Base-by-base conservation (phyloP, 2,797 vertebrate genomes). In the Crocidura indochinensis region DNA sequence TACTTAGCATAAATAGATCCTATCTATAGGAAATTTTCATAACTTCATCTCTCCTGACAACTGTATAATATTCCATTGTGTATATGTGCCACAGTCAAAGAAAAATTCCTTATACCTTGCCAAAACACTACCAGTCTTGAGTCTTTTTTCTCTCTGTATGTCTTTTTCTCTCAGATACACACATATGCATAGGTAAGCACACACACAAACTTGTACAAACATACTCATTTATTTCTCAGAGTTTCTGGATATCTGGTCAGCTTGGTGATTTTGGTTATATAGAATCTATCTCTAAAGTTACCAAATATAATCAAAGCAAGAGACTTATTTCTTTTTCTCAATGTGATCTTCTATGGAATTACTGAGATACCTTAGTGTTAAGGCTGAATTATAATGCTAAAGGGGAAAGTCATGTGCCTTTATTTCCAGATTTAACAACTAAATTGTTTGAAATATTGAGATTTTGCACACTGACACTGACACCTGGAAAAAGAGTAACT, bases 381-480 rank as follows among this genome's bases (percentile, higher is more conserved):
- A 38, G 72, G n/a, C 73, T 51, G 64, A 82, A 75, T 65, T 91
- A 31, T 14, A 82, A 89, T 51, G 31, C 44, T 87, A 56, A 72
- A 17, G 53, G 53, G 53, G 53, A 20, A 78, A 83, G 26, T 5
- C 26, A 19, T 56, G 27, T 31, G 29, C 3, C 84, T 86, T 91
- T 75, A 15, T 69, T 85, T 85, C 38, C 10, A 3, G 26, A 69
- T 88, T 74, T 82, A 84, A 77, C 8, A 64, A 56, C 56, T 60
- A 17, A 82, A 27, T 83, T 6, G n/a, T 44, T 82, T 77, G 10
- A 84, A 88, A 51, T 84, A 75, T 44, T 67, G 91, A 47, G 80
- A 91, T 92, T 82, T 69, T 26, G 1, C 56, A 85, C 92, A 14
- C 4, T 75, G 27, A 27, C 51, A 31, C 47, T 27, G n/a, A n/a